These are phyloP conservation scores for Halichondria panicea DNA, from an alignment of 37 sponge, comb jelly and placozoan genomes.

Conservation along the genomic window DNA sequence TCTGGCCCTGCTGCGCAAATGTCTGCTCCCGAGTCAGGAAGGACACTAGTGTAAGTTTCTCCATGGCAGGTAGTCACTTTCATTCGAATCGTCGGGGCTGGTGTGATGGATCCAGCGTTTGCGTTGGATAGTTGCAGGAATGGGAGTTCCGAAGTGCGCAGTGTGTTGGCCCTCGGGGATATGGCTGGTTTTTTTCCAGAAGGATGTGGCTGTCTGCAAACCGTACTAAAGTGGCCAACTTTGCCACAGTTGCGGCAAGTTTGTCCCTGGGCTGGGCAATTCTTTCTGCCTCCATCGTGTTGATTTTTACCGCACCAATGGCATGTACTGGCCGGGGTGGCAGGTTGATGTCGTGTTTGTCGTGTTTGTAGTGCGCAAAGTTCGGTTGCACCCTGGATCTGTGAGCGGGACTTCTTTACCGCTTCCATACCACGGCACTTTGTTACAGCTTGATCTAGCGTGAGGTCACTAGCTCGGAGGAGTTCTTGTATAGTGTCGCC, in stretches of 20 bases:
- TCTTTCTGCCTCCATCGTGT: slow-evolving; percentile 17
- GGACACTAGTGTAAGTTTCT: too few relatives aligned
- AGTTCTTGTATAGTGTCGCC: slow-evolving; percentile 23
- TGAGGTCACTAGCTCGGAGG: slow-evolving; percentile 1
- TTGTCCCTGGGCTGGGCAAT: slow-evolving; percentile 20
- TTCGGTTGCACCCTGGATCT: neutral
- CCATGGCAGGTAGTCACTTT: too few relatives aligned
- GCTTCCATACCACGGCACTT: slow-evolving; percentile 24
- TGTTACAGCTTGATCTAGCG: slow-evolving; percentile 10
- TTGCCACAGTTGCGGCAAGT: slow-evolving; percentile 41
- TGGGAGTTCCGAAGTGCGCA: too few relatives aligned
- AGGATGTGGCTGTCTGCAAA: slow-evolving; percentile 24
- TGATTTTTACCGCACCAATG: slow-evolving; percentile 20
- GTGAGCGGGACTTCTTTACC: slow-evolving; percentile 7
- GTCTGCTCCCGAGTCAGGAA: too few relatives aligned
- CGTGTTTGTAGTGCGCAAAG: neutral
- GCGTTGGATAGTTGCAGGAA: too few relatives aligned
- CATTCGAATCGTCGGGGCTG: too few relatives aligned
- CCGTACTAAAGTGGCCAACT: slow-evolving; percentile 26
- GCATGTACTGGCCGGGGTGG: slow-evolving; percentile 9
- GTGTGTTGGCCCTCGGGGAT: too few relatives aligned
- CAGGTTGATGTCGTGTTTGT: neutral
- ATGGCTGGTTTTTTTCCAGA: too few relatives aligned
- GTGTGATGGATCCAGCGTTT: too few relatives aligned
- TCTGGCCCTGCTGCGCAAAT: too few relatives aligned